Percentiles rank a stretch among this genome's conserved stretches.
Evolutionary conservation across 2,888 invertebrate genomes (phyloP).

Genomic region (Netelia virgata): DNA sequence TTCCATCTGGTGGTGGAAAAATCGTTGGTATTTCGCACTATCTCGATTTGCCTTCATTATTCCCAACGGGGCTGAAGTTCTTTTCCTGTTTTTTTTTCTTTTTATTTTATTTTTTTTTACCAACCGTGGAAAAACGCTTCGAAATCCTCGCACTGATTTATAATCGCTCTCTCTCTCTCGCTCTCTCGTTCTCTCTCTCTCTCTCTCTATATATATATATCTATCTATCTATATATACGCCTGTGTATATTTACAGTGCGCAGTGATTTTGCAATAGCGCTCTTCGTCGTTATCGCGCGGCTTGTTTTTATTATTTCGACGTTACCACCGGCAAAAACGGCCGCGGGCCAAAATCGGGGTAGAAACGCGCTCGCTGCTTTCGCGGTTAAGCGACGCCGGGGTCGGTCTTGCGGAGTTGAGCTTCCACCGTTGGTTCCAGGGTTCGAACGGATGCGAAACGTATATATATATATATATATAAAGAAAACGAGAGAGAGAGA

Average conservation of each 20-base stretch:
- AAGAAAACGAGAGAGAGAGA: constrained; percentile 6
- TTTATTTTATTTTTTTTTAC: too few relatives aligned
- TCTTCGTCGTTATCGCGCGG: constrained; percentile 53
- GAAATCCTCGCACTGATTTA: constrained; percentile 25
- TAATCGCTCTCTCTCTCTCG: not conserved
- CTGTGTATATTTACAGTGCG: not conserved
- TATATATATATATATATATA: not conserved
- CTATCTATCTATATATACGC: not conserved
- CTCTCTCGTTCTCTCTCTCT: not conserved
- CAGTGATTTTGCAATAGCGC: constrained; percentile 41
- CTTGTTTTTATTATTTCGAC: constrained; percentile 62
- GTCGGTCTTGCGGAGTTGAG: constrained; percentile 19
- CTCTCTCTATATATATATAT: not conserved
- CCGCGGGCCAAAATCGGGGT: constrained; percentile 53
- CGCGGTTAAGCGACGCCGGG: constrained; percentile 27
- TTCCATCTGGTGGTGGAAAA: not conserved
- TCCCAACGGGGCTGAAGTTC: not conserved
- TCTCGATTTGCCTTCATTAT: constrained; percentile 26
- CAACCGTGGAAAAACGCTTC: not conserved
- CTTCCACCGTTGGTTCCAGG: constrained; percentile 41
- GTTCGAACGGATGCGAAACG: constrained; percentile 22
- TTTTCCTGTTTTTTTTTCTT: constrained; percentile 1
- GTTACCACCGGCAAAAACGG: constrained; percentile 38
- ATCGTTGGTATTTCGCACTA: not conserved
- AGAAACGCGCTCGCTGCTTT: not conserved